Evolutionary conservation across 2,113 vertebrate species (phyloP), one percentile per base, ranked within the genome.

Genomic region (Nyctereutes procyonoides): DNA sequence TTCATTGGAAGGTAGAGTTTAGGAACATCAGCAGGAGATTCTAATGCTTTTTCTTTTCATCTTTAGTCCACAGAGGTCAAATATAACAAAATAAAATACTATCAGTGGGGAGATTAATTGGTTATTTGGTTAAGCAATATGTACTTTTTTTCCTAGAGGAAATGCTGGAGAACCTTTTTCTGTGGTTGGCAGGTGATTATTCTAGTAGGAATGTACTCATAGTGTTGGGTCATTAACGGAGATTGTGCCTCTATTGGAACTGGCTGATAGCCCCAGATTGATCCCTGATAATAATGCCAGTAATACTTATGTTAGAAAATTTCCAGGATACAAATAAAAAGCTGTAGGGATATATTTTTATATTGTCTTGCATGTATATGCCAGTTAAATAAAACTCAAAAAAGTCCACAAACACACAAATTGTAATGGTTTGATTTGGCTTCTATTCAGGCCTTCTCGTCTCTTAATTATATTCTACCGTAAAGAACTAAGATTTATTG

Each of bases 11-110:
- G 53, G 11, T 56, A 20, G 73, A 80, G n/a, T 81, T 87, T 62
- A 82, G 60, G 30, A 51, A 43, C 9, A 32, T 28, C 82, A 35
- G 15, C 30, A 94, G 60, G 67, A 84, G 11, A 60, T 73, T 92
- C 93, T 88, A 90, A 60, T 22, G 53, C 38, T 43, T 51, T 77
- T 95, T 94, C 20, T 89, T 73, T 73, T 97, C 60, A 56, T 74
- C 35, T 53, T 82, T 56, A 77, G 55, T 81, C 28, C 51, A 88
- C 7, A 81, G 43, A 58, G 2, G 32, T 73, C 79, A 56, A 95
- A 22, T 88, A 80, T 65, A 87, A 53, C 10, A 56, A n/a, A 69
- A 69, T 82, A 81, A 96, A 84, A 19, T 71, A 32, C 53, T 81
- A 58, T 83, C 30, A 65, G 1, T 26, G 32, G 10, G 32, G 13